Percentiles rank a stretch among this genome's conserved stretches.
These are phyloP conservation scores for Drosophila sturtevanti DNA, from an alignment of 1,140 invertebrate species.

Conservation along the genomic window DNA sequence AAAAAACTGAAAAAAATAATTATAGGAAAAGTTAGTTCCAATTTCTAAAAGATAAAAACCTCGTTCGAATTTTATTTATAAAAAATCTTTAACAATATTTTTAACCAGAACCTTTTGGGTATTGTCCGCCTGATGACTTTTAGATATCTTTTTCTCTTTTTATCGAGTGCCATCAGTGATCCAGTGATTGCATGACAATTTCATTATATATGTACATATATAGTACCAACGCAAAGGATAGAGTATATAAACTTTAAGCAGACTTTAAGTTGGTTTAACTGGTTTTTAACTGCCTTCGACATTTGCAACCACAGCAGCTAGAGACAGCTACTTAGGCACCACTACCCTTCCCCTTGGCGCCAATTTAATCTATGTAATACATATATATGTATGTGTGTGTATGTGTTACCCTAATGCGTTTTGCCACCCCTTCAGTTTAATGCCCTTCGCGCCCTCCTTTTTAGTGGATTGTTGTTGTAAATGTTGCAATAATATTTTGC, in stretches of 20 bases:
- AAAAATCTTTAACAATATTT: too few species aligned
- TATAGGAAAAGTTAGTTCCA: too few species aligned
- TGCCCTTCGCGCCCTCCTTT: neutral
- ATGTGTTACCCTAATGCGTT: constrained; percentile 41
- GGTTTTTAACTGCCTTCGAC: constrained; percentile 12
- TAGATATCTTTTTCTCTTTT: too few species aligned
- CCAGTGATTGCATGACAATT: too few species aligned
- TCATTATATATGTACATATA: too few species aligned
- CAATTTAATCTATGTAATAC: constrained; percentile 45
- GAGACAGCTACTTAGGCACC: constrained; percentile 20
- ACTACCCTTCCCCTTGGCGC: neutral
- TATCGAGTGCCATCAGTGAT: too few species aligned
- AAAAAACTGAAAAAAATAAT: too few species aligned
- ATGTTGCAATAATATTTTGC: constrained; percentile 74
- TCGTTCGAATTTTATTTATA: too few species aligned
- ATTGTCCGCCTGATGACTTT: too few species aligned
- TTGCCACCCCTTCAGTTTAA: constrained; percentile 1
- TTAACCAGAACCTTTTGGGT: too few species aligned
- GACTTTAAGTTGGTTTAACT: neutral
- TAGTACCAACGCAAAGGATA: neutral
- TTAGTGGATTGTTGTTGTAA: constrained; percentile 49
- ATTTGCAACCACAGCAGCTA: constrained; percentile 34
- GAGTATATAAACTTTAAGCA: neutral
- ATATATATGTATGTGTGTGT: constrained; percentile 31
- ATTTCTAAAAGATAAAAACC: too few species aligned